Evolutionary conservation across 2,888 invertebrate species (phyloP).

Genomic region (Caenorhabditis auriculariae): DNA sequence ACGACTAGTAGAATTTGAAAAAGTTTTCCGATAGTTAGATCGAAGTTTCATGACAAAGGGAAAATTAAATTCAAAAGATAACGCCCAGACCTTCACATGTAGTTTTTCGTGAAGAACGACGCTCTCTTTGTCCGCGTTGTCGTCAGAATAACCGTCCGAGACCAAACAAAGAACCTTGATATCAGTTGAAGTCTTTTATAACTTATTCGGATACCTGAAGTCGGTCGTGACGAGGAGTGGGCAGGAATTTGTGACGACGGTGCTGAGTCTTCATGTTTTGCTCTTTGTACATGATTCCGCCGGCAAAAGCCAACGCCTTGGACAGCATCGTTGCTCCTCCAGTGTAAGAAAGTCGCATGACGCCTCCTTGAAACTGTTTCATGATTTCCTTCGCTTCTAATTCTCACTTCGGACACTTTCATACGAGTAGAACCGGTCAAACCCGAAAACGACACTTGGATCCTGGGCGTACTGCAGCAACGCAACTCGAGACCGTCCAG

Average conservation of each 20-base stretch:
- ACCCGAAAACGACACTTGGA: conserved; percentile 57
- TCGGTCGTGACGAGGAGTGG: conserved; percentile 58
- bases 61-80: too few relatives aligned
- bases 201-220: conserved; percentile 26
- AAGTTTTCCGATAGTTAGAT: too few relatives aligned
- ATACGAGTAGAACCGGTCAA: conserved; percentile 53
- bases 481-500: conserved; percentile 52
- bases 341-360: conserved; percentile 54
- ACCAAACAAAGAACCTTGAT: conserved; percentile 51
- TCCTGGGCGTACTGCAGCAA: conserved; percentile 52
- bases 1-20: too few relatives aligned
- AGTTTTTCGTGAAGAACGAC: conserved; percentile 54
- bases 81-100: conserved; percentile 36
- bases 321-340: conserved; percentile 60
- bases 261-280: conserved; percentile 52
- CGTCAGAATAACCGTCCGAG: conserved; percentile 58
- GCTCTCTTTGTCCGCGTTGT: conserved; percentile 50
- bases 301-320: conserved; percentile 57
- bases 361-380: conserved; percentile 37
- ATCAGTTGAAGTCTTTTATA: background rate
- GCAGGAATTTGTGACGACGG: conserved; percentile 44
- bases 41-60: too few relatives aligned
- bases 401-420: conserved; percentile 40
- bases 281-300: conserved; percentile 57
- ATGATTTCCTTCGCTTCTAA: background rate